A percentile compares a stretch with the other conserved stretches of the same genome.
These are phyloP conservation scores for Etheostoma spectabile DNA, from an alignment of 2,113 vertebrate genomes.

Conservation along the genomic window DNA sequence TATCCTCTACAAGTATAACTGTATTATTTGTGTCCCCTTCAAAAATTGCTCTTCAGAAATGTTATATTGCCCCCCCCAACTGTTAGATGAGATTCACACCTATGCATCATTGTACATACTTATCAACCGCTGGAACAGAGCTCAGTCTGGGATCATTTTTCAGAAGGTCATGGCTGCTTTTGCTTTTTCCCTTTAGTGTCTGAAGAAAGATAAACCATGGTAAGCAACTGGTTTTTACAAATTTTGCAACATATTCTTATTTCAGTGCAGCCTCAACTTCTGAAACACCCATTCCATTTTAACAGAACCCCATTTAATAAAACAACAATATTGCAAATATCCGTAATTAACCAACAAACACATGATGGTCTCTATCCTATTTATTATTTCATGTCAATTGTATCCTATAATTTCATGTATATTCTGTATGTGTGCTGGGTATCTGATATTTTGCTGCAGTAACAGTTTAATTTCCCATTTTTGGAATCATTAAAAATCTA, in stretches of 20 bases:
- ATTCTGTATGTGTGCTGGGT: too few species aligned
- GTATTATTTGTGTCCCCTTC: too few species aligned
- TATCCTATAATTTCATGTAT: too few species aligned
- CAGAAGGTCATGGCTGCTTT: slow-evolving; percentile 97
- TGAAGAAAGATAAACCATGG: slow-evolving; percentile 59
- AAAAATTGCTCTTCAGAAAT: too few species aligned
- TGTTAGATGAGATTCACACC: too few species aligned
- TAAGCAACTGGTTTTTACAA: neutral
- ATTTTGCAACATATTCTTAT: neutral
- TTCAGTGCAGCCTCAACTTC: neutral
- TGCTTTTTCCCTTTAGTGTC: slow-evolving; percentile 97
- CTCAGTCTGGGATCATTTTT: slow-evolving; percentile 95
- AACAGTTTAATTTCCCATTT: too few species aligned
- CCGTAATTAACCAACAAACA: neutral
- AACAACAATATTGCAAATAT: neutral
- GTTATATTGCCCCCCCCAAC: too few species aligned
- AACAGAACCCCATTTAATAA: neutral
- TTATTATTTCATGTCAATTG: too few species aligned
- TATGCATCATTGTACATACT: slow-evolving; percentile 74
- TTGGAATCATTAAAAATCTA: too few species aligned
- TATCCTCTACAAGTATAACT: too few species aligned
- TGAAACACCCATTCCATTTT: neutral
- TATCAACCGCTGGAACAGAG: slow-evolving; percentile 92
- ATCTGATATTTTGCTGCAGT: too few species aligned
- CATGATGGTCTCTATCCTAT: too few species aligned